phyloP scores from a whole-genome alignment of 2,797 vertebrate species.

The Scyliorhinus canicula region DNA sequence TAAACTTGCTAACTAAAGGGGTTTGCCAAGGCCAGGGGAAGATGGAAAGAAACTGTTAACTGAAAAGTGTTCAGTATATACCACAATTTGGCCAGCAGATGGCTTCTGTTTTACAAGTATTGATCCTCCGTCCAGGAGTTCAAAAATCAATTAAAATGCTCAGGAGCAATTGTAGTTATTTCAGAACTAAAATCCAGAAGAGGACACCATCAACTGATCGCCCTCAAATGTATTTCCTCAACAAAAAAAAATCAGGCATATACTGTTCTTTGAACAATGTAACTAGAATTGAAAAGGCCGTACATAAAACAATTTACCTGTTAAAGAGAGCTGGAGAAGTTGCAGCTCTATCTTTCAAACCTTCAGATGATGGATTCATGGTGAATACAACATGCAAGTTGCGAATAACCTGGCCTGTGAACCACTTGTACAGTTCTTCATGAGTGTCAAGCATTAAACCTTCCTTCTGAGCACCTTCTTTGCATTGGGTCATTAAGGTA shows the following conservation, averaged over 20 bases:
- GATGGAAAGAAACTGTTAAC: background rate
- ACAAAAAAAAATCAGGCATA: background rate
- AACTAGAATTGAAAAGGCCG: background rate
- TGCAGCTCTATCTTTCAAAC: slow-evolving; percentile 92
- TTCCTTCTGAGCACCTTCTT: slow-evolving; percentile 97
- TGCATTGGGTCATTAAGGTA: slow-evolving; percentile 96
- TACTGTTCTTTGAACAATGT: background rate
- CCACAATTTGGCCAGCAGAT: background rate
- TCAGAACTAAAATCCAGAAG: background rate
- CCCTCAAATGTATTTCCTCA: background rate
- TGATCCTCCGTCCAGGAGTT: background rate
- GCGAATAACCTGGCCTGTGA: slow-evolving; percentile 97
- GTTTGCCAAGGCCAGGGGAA: background rate
- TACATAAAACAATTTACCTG: slow-evolving; percentile 59
- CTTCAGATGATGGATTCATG: slow-evolving; percentile 98
- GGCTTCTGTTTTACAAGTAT: background rate
- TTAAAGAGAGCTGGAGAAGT: slow-evolving; percentile 97
- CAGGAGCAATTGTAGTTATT: background rate
- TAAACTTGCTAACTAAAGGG: background rate
- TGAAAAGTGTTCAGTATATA: background rate
- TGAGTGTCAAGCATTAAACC: slow-evolving; percentile 97
- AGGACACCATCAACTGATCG: background rate
- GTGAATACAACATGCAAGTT: slow-evolving; percentile 99
- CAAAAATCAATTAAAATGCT: background rate
- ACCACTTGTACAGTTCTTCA: slow-evolving; percentile 98